These are phyloP conservation scores for Sphenopsis melanotis DNA, from an alignment of 2,797 vertebrate species.

Conservation along the genomic window DNA sequence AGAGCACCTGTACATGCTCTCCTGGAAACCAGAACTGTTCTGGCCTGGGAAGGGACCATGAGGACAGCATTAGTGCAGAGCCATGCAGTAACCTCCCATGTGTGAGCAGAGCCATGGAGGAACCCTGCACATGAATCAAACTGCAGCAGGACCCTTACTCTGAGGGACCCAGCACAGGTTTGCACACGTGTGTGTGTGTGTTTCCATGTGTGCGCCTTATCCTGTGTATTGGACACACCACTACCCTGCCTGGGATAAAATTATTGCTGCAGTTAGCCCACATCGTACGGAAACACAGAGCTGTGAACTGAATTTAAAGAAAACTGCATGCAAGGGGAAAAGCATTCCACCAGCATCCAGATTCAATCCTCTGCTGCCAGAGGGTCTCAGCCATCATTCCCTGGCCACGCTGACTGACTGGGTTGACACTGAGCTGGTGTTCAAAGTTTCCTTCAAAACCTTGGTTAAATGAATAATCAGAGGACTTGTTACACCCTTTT, in stretches of 20 bases:
- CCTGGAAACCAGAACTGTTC: not conserved
- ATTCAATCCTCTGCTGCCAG: not conserved
- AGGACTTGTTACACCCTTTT: not conserved
- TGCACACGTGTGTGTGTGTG: not conserved
- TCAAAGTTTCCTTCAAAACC: not conserved
- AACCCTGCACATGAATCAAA: not conserved
- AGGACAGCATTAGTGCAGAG: not conserved
- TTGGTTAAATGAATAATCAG: not conserved
- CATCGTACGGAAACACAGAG: rapidly evolving
- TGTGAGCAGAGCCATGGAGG: not conserved
- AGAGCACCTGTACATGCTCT: too few species aligned
- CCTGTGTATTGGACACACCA: not conserved
- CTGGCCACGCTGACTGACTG: not conserved
- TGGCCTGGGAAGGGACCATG: not conserved
- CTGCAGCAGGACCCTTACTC: not conserved
- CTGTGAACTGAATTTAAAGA: not conserved
- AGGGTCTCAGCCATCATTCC: not conserved
- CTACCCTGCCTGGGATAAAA: not conserved
- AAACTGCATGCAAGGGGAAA: not conserved
- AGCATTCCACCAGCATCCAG: not conserved
- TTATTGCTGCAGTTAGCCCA: not conserved
- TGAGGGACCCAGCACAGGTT: too few species aligned
- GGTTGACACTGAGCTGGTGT: not conserved
- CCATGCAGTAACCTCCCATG: not conserved
- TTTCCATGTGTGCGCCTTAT: not conserved